Conservation (phyloP, 2,888 invertebrate species). For the Mimas tiliae region DNA sequence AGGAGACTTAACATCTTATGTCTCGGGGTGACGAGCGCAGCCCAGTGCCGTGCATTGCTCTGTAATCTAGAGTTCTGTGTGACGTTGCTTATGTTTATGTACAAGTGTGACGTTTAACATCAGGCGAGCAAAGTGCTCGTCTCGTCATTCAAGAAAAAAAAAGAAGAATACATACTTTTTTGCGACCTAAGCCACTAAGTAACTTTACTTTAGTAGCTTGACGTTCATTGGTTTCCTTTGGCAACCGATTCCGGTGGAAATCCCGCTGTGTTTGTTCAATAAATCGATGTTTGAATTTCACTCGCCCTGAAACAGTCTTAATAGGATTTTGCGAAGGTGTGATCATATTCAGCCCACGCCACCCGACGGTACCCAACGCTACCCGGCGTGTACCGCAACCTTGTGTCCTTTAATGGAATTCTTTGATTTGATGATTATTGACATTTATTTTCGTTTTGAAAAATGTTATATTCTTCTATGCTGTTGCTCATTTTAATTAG, state of each 20-base stretch:
- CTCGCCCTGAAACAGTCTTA: slow-evolving; percentile 31
- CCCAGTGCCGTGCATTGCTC: too few relatives aligned
- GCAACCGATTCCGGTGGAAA: slow-evolving; percentile 33
- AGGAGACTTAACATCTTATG: too few relatives aligned
- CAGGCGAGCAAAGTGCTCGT: too few relatives aligned
- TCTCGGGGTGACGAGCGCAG: too few relatives aligned
- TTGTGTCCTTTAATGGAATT: not conserved
- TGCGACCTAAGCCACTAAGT: not conserved
- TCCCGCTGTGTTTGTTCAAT: slow-evolving; percentile 39
- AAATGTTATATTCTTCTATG: too few relatives aligned
- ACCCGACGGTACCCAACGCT: not conserved
- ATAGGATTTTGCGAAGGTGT: slow-evolving; percentile 31
- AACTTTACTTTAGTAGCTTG: slow-evolving; percentile 3
- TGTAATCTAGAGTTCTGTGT: too few relatives aligned
- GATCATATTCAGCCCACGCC: slow-evolving; percentile 10
- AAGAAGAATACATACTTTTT: too few relatives aligned
- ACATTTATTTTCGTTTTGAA: not conserved
- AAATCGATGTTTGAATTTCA: slow-evolving; percentile 42
- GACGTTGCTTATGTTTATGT: too few relatives aligned
- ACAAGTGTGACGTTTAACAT: too few relatives aligned
- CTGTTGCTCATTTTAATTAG: too few relatives aligned
- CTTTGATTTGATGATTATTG: not conserved
- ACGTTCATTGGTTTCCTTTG: slow-evolving; percentile 27
- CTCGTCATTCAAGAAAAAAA: too few relatives aligned
- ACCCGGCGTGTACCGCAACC: not conserved